Evolutionary conservation across 1,140 invertebrate species (phyloP).

Genomic region (Plutomurus gul): DNA sequence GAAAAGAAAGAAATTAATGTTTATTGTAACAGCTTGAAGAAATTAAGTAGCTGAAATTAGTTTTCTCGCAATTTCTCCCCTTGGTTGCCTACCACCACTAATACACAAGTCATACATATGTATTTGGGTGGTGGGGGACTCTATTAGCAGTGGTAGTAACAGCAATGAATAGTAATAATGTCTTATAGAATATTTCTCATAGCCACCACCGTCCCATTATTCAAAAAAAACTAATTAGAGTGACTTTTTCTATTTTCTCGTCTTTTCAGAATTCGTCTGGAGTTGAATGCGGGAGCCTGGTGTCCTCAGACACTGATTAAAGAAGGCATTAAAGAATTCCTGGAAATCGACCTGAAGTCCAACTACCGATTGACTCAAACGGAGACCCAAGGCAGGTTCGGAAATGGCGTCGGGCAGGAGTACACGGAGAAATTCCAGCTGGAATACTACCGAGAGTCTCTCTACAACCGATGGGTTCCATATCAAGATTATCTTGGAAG

Average conservation of each 20-base stretch:
- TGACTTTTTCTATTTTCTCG: conserved; percentile 25
- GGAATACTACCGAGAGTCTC: conserved; percentile 77
- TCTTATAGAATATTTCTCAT: too few relatives aligned
- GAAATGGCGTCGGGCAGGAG: conserved; percentile 89
- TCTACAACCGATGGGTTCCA: conserved; percentile 72
- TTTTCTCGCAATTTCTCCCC: too few relatives aligned
- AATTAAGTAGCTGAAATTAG: too few relatives aligned
- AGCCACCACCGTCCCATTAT: not conserved
- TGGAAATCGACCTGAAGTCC: conserved; percentile 80
- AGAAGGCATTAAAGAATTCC: conserved; percentile 75
- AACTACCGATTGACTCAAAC: conserved; percentile 82
- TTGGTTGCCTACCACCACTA: too few relatives aligned
- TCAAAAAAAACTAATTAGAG: not conserved
- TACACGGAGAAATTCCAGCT: conserved; percentile 82
- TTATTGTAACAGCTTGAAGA: too few relatives aligned
- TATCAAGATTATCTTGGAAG: conserved; percentile 77
- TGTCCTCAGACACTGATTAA: conserved; percentile 82
- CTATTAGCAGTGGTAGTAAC: not conserved
- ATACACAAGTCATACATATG: too few relatives aligned
- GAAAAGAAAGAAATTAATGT: too few relatives aligned
- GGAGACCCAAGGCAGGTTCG: conserved; percentile 89
- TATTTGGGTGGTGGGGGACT: too few relatives aligned
- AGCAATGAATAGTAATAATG: not conserved
- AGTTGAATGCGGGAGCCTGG: conserved; percentile 90
- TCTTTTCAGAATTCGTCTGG: conserved; percentile 76